Conservation (phyloP, 2,113 vertebrate species). For the Elaphurus davidianus region DNA sequence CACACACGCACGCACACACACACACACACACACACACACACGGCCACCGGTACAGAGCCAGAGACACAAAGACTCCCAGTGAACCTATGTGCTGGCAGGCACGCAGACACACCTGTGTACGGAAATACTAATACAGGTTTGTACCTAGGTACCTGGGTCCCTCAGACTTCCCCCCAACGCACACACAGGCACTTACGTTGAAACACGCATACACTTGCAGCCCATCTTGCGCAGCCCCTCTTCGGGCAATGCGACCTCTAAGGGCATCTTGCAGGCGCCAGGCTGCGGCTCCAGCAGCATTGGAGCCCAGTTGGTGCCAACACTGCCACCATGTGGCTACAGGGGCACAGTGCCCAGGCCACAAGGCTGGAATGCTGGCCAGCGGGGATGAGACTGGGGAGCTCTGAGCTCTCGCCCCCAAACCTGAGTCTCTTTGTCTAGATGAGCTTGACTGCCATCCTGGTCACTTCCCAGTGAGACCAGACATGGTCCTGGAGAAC, state of each 20-base stretch:
- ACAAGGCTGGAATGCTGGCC: not conserved
- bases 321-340: constrained; percentile 73
- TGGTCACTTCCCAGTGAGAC: not conserved
- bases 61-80: not conserved
- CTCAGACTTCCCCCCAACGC: not conserved
- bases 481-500: not conserved
- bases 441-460: not conserved
- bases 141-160: not conserved
- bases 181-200: not conserved
- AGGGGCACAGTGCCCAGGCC: not conserved
- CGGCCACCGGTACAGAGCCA: not conserved
- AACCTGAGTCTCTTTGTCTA: not conserved
- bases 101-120: not conserved
- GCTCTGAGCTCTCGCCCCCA: fast-evolving
- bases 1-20: not conserved
- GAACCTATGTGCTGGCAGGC: not conserved
- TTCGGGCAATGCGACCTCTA: not conserved
- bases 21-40: not conserved
- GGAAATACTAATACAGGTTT: not conserved
- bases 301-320: constrained; percentile 62
- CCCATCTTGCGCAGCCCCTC: not conserved
- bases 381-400: not conserved
- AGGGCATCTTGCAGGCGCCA: not conserved
- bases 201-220: fast-evolving
- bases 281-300: not conserved